A percentile compares a stretch with the other conserved stretches of the same genome.
phyloP scores from a whole-genome alignment of 2,888 invertebrate species.

The Phrixothrix hirtus region DNA sequence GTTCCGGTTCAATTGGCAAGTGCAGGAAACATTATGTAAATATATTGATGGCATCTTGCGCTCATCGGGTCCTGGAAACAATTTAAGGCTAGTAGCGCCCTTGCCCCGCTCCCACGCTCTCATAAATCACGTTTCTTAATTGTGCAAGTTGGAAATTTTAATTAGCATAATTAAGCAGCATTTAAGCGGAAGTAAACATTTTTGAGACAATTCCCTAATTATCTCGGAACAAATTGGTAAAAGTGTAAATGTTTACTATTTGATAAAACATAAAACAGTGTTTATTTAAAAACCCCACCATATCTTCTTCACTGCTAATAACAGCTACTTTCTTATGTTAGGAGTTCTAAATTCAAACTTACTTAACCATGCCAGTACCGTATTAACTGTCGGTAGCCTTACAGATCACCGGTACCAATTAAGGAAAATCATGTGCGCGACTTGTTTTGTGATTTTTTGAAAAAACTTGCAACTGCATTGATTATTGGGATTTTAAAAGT shows the following conservation, averaged over 20 bases:
- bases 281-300: constrained; percentile 19
- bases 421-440: constrained; percentile 14
- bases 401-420: constrained; percentile 18
- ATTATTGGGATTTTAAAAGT: no score
- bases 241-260: constrained; percentile 16
- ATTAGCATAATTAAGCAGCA: no score
- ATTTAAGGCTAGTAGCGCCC: no score
- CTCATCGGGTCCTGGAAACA: no score
- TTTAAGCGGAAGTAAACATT: constrained; percentile 11
- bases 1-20: no score
- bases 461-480: no score
- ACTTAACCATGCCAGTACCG: constrained; percentile 41
- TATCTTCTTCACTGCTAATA: constrained; percentile 14
- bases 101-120: no score
- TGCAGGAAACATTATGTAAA: no score
- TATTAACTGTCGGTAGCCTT: constrained; percentile 43
- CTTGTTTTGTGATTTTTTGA: constrained; percentile 4
- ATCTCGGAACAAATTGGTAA: constrained; percentile 13
- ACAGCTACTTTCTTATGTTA: constrained; percentile 32
- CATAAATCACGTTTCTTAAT: no score
- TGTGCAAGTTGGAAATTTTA: no score
- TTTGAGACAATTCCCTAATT: constrained; percentile 13
- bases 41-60: no score
- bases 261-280: constrained; percentile 6
- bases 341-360: constrained; percentile 28